Percentiles rank a stretch among this genome's conserved stretches.
These are phyloP conservation scores for Eleginops maclovinus DNA, from an alignment of 2,113 vertebrate genomes.

Conservation along the genomic window DNA sequence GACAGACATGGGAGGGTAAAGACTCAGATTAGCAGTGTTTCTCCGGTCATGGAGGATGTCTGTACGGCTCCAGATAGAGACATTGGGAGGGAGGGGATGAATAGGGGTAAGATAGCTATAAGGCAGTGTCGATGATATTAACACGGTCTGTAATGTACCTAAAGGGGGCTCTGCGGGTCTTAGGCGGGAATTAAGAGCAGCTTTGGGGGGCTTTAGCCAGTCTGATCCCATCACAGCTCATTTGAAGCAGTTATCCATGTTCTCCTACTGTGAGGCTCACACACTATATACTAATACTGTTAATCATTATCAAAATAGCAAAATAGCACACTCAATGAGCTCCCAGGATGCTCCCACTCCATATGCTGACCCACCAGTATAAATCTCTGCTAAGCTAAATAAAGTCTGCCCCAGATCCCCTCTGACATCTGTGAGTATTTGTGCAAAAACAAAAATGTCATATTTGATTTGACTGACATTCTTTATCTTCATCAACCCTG, in stretches of 20 bases:
- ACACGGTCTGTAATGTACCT: conserved; percentile 63
- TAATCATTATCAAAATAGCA: background rate
- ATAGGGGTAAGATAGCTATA: conserved; percentile 38
- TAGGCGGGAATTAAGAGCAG: conserved; percentile 58
- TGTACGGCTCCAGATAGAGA: conserved; percentile 54
- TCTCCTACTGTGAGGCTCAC: conserved; percentile 25
- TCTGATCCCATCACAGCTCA: conserved; percentile 73
- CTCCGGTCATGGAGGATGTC: conserved; percentile 66
- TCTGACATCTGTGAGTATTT: conserved; percentile 50
- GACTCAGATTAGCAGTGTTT: conserved; percentile 59
- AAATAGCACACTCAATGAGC: background rate
- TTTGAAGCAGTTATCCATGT: conserved; percentile 62
- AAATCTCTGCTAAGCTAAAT: conserved; percentile 36
- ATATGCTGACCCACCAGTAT: conserved; percentile 5
- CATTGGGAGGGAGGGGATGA: conserved; percentile 17
- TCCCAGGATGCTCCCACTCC: conserved; percentile 1
- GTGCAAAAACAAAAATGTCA: conserved; percentile 14
- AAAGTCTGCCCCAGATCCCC: conserved; percentile 34
- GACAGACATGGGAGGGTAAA: conserved; percentile 28
- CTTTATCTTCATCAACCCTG: conserved; percentile 20
- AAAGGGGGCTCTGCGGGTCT: conserved; percentile 47
- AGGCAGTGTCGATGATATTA: conserved; percentile 48
- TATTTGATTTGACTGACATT: conserved; percentile 16
- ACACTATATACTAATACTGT: background rate
- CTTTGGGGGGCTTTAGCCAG: conserved; percentile 66